phyloP scores from a whole-genome alignment of 1,140 invertebrate genomes.

The Episyrphus balteatus region DNA sequence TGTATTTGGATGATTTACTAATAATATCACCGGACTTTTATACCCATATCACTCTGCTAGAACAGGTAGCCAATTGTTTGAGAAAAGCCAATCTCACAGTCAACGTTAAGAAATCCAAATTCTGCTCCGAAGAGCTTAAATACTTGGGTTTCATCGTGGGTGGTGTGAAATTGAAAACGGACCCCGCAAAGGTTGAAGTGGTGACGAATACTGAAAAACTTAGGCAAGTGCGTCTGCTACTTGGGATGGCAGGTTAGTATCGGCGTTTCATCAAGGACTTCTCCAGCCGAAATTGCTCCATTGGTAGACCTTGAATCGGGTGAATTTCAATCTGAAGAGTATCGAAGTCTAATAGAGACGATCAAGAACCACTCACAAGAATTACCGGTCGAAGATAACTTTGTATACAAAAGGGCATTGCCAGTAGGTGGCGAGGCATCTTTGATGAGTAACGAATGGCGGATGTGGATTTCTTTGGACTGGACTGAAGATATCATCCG shows the following conservation, averaged over 20 bases:
- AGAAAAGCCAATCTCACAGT: slow-evolving; percentile 34
- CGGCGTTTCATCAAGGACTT: slow-evolving; percentile 3
- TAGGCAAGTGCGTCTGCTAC: slow-evolving; percentile 10
- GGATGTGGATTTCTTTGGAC: too few relatives aligned
- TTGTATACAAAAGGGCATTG: too few relatives aligned
- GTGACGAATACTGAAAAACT: slow-evolving; percentile 11
- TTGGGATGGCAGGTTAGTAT: slow-evolving; percentile 5
- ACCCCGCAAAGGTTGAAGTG: slow-evolving; percentile 12
- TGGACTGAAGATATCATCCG: too few relatives aligned
- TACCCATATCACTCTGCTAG: slow-evolving; percentile 32
- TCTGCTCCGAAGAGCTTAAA: slow-evolving; percentile 19
- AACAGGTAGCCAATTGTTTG: slow-evolving; percentile 28
- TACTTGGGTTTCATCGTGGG: slow-evolving; percentile 7
- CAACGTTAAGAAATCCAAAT: slow-evolving; percentile 36
- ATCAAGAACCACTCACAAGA: too few relatives aligned
- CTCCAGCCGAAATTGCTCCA: too few relatives aligned
- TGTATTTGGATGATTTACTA: slow-evolving; percentile 38
- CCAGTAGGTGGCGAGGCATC: too few relatives aligned
- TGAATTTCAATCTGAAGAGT: too few relatives aligned
- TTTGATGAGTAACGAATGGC: too few relatives aligned
- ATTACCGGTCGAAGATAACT: too few relatives aligned
- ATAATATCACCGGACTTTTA: slow-evolving; percentile 29
- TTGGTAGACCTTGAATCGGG: too few relatives aligned
- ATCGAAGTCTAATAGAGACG: too few relatives aligned
- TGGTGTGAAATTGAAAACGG: slow-evolving; percentile 3